These are phyloP conservation scores for Papilio glaucus DNA, from an alignment of 1,140 invertebrate genomes.

Conservation along the genomic window DNA sequence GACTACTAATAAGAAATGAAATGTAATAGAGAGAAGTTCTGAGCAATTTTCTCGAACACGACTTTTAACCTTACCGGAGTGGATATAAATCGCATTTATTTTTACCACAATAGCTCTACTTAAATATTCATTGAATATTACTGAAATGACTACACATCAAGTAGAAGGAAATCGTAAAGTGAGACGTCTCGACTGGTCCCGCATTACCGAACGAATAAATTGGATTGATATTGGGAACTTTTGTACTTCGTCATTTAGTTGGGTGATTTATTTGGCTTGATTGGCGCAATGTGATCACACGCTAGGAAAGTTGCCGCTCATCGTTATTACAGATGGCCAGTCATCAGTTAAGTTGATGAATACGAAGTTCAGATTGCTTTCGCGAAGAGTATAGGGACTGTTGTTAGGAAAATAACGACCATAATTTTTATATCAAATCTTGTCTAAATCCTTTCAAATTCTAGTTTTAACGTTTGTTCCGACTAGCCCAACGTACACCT, in stretches of 20 bases:
- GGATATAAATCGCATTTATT: constrained; percentile 1
- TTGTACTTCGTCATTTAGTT: constrained; percentile 6
- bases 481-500: too few species aligned
- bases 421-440: too few species aligned
- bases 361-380: not conserved
- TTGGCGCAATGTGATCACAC: constrained; percentile 3
- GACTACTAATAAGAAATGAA: too few species aligned
- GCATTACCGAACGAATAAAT: not conserved
- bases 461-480: too few species aligned
- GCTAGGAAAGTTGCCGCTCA: constrained; percentile 15
- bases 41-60: not conserved
- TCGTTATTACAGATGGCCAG: not conserved
- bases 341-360: constrained; percentile 5
- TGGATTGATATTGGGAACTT: constrained; percentile 30
- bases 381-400: not conserved
- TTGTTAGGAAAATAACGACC: too few species aligned
- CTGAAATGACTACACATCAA: constrained; percentile 5
- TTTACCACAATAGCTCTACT: not conserved
- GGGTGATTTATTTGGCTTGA: constrained; percentile 30
- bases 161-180: constrained; percentile 20
- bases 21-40: too few species aligned
- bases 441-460: too few species aligned
- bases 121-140: constrained; percentile 28
- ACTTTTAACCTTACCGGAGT: not conserved
- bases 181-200: not conserved